Conservation (phyloP, 2,113 vertebrate genomes). For the Pseudorasbora parva region DNA sequence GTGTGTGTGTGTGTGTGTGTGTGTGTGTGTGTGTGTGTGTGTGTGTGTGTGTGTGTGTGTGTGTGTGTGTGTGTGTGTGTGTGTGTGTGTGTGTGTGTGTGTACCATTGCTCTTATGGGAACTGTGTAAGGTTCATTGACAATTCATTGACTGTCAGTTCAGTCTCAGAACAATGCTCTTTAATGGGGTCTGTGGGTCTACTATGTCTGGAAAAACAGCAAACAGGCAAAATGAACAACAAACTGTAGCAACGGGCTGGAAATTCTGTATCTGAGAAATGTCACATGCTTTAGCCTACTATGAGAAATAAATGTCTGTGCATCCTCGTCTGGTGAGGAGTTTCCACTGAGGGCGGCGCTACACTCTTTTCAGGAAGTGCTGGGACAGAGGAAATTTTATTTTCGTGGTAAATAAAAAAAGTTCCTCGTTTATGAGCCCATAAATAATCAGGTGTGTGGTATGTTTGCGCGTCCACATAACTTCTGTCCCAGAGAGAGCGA, state of each 20-base stretch:
- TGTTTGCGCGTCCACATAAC: not conserved
- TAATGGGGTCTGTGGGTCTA: not conserved
- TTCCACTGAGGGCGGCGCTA: conserved; percentile 46
- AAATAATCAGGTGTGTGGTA: not conserved
- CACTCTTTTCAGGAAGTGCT: conserved; percentile 50
- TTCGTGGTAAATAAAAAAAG: not conserved
- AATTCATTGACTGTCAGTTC: not conserved
- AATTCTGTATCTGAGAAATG: not conserved
- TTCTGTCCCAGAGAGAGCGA: not conserved
- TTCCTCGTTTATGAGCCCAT: conserved; percentile 8
- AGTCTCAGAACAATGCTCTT: not conserved
- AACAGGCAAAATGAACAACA: not conserved
- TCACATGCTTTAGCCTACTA: not conserved
- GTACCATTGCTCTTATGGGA: not conserved
- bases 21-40: no score
- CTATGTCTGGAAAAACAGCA: not conserved
- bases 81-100: no score
- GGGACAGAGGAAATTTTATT: conserved; percentile 13
- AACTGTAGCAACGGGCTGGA: not conserved
- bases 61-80: no score
- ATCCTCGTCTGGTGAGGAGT: conserved; percentile 29
- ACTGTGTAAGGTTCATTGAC: not conserved
- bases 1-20: no score
- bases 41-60: no score
- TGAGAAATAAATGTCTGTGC: not conserved